Conservation (phyloP, 2,797 vertebrate genomes). For the Betta splendens region DNA sequence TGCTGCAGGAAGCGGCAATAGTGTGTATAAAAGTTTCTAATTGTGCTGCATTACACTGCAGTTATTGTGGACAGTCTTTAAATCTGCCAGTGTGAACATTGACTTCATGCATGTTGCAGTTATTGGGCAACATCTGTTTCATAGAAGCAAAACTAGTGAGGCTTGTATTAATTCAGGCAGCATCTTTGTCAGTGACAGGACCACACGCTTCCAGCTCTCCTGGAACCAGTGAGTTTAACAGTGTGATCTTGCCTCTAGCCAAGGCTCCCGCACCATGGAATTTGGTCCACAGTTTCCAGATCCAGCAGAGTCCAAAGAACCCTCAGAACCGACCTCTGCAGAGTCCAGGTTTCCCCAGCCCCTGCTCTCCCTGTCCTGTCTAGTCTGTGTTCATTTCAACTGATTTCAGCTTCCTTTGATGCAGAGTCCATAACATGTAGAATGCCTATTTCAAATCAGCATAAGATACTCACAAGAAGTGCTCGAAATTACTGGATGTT, state of each 20-base stretch:
- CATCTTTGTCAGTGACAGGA: neutral
- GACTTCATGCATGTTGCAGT: neutral
- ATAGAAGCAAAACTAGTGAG: neutral
- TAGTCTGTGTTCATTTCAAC: conserved; percentile 30
- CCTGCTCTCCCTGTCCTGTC: conserved; percentile 36
- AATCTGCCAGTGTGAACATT: neutral
- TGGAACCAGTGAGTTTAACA: conserved; percentile 40
- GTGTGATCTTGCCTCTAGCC: conserved; percentile 69
- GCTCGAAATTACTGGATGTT: neutral
- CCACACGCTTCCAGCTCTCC: conserved; percentile 1
- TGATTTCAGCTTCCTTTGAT: conserved; percentile 19
- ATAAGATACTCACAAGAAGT: conserved; percentile 29
- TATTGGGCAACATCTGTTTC: neutral
- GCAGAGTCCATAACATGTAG: conserved; percentile 38
- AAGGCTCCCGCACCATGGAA: conserved; percentile 73
- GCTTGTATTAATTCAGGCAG: neutral
- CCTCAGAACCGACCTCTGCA: conserved; percentile 54
- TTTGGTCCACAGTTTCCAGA: conserved; percentile 76
- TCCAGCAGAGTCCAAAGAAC: conserved; percentile 65
- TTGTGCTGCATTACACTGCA: too few species aligned
- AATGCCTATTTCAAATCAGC: neutral
- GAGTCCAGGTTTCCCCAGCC: conserved; percentile 62
- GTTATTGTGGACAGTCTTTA: too few species aligned
- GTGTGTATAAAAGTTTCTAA: too few species aligned
- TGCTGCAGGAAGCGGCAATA: neutral